Conservation (phyloP, 2,888 invertebrate species). For the Athalia cordata region DNA sequence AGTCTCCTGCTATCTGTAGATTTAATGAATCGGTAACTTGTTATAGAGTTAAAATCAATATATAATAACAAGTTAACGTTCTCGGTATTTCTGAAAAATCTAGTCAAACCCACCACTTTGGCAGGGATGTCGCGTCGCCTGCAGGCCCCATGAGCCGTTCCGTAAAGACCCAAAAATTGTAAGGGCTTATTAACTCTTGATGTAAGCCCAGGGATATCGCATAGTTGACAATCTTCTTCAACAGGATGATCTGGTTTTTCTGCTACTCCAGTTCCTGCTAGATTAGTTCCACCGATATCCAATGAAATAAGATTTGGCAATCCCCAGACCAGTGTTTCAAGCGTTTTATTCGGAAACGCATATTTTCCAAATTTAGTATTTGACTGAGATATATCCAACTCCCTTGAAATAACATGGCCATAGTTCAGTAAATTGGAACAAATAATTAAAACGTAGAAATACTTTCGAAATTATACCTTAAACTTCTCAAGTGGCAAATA, state of each 20-base stretch:
- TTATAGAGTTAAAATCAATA: neutral
- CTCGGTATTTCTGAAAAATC: neutral
- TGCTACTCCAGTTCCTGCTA: conserved; percentile 90
- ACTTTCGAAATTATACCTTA: conserved; percentile 73
- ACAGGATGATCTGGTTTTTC: conserved; percentile 69
- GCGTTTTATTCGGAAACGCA: conserved; percentile 82
- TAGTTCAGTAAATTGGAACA: conserved; percentile 25
- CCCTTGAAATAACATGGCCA: conserved; percentile 73
- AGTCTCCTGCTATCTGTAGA: conserved; percentile 90
- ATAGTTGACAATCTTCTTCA: conserved; percentile 59
- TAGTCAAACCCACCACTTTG: conserved; percentile 78
- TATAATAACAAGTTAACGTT: neutral
- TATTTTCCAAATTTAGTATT: conserved; percentile 84
- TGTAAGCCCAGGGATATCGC: conserved; percentile 92
- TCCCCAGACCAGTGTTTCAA: conserved; percentile 83
- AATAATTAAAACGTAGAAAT: conserved; percentile 65
- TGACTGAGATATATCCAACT: conserved; percentile 90
- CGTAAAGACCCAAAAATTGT: conserved; percentile 94
- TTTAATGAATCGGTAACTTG: conserved; percentile 17
- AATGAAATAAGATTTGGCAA: conserved; percentile 87
- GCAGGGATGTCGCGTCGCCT: conserved; percentile 94
- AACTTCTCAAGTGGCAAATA: conserved; percentile 73
- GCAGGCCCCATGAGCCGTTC: conserved; percentile 92
- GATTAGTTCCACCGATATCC: conserved; percentile 97
- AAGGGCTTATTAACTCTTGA: conserved; percentile 85